Evolutionary conservation across 2,888 invertebrate genomes (phyloP), one percentile per base, ranked within the genome.

Genomic region (Augiades crinisus): DNA sequence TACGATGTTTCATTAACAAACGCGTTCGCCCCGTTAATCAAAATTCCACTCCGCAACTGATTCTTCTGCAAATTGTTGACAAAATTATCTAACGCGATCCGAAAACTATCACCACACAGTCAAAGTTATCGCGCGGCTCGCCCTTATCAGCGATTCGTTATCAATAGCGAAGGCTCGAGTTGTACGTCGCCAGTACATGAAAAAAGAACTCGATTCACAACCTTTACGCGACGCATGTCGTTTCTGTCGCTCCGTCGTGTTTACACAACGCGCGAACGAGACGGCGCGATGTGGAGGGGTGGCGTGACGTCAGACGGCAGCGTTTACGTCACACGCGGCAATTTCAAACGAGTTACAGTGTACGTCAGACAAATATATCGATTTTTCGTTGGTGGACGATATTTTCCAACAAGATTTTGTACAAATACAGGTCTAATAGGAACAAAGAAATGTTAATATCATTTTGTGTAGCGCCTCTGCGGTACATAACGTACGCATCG

Each of bases 271-370:
- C 62, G 62, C 50, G 68, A 84, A 53, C 21, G 75, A 75, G 80
- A 77, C 47, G 50, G 64, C 21, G 16, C 30, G 64, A 67, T 47
- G 62, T 53, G 50, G 53, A 60, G 63, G 72, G 65, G 64, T 56
- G 59, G 55, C 46, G 73, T 85, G 86, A 87, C 87, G 86, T 82
- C 81, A 81, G 75, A 64, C 58, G 56, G 55, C 57, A 59, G 56
- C 60, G 65, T 71, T 81, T 80, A 90, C 90, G 90, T 90, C 90
- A 90, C 64, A 66, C 78, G 88, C 90, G 89, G 81, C 83, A 89
- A 87, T 83, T 90, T 88, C 80, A 87, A 90, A 87, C 68, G 68
- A 63, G 59, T 57, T 70, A 69, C 68, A 70, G 68, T n/a, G 66
- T 75, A 83, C 83, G 83, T 83, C 84, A 85, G 75, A 68, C 64